These are phyloP conservation scores for Sebastolobus altivelis DNA, from an alignment of 2,797 vertebrate species.

Conservation along the genomic window DNA sequence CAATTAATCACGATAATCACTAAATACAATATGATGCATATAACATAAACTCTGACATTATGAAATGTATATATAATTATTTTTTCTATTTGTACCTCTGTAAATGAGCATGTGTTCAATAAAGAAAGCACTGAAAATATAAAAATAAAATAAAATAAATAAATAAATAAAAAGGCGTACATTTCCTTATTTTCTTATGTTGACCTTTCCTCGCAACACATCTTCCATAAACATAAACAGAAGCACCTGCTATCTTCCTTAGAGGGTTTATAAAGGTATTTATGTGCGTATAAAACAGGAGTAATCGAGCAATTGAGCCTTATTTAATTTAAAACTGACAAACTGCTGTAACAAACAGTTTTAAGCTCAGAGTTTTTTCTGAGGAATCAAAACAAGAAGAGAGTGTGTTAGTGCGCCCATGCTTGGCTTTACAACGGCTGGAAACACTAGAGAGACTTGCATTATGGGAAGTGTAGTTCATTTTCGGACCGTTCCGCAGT, in stretches of 20 bases:
- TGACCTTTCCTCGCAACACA: not conserved
- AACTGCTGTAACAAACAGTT: too few species aligned
- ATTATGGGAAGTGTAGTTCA: constrained; percentile 73
- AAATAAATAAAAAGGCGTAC: too few species aligned
- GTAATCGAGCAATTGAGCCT: accelerated
- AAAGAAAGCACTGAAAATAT: too few species aligned
- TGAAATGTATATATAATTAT: too few species aligned
- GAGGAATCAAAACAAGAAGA: constrained; percentile 54
- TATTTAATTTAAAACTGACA: not conserved
- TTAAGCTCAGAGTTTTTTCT: not conserved
- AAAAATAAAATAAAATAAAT: too few species aligned
- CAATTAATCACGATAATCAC: too few species aligned
- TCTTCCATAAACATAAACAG: not conserved
- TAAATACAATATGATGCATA: too few species aligned
- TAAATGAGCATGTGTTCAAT: too few species aligned
- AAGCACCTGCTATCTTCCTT: constrained; percentile 10
- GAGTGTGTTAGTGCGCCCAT: constrained; percentile 24
- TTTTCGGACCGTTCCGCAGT: accelerated
- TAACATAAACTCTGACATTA: too few species aligned
- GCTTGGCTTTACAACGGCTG: constrained; percentile 32
- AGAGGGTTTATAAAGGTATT: not conserved
- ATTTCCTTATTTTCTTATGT: too few species aligned
- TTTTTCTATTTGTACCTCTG: too few species aligned
- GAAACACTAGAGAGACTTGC: not conserved
- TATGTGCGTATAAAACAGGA: too few species aligned